Evolutionary conservation across 1,140 invertebrate species (phyloP).

Genomic region (Littorina saxatilis): DNA sequence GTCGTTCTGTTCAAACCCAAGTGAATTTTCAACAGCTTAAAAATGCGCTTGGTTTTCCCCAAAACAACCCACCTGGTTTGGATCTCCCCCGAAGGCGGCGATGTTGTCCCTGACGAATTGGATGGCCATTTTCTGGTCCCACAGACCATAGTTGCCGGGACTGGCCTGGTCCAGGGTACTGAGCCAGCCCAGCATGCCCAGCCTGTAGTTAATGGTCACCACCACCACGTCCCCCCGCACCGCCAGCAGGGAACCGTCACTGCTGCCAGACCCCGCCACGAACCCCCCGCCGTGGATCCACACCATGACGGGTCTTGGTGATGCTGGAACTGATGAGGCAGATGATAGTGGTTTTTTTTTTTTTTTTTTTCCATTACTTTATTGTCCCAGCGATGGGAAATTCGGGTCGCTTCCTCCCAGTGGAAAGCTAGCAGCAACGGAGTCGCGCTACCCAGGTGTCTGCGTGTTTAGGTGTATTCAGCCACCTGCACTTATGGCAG

Average conservation of each 20-base stretch:
- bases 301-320: conserved; percentile 21
- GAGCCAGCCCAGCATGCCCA: conserved; percentile 40
- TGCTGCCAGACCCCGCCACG: not conserved
- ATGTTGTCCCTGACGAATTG: conserved; percentile 78
- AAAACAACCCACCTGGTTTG: conserved; percentile 54
- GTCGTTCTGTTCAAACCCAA: too few relatives aligned
- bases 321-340: not conserved
- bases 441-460: too few relatives aligned
- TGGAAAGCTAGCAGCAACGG: too few relatives aligned
- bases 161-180: conserved; percentile 16
- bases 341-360: too few relatives aligned
- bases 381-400: too few relatives aligned
- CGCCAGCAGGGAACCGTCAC: conserved; percentile 21
- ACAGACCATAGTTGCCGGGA: conserved; percentile 38
- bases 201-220: conserved; percentile 43
- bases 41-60: too few relatives aligned
- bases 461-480: too few relatives aligned
- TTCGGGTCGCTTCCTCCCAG: too few relatives aligned
- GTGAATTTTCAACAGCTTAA: too few relatives aligned
- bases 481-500: too few relatives aligned
- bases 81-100: conserved; percentile 59
- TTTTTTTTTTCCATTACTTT: too few relatives aligned
- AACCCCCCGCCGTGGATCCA: conserved; percentile 36
- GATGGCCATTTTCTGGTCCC: conserved; percentile 80
- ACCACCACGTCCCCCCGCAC: conserved; percentile 30